These are phyloP conservation scores for Megaceryle alcyon DNA, from an alignment of 2,797 vertebrate species.

Conservation along the genomic window DNA sequence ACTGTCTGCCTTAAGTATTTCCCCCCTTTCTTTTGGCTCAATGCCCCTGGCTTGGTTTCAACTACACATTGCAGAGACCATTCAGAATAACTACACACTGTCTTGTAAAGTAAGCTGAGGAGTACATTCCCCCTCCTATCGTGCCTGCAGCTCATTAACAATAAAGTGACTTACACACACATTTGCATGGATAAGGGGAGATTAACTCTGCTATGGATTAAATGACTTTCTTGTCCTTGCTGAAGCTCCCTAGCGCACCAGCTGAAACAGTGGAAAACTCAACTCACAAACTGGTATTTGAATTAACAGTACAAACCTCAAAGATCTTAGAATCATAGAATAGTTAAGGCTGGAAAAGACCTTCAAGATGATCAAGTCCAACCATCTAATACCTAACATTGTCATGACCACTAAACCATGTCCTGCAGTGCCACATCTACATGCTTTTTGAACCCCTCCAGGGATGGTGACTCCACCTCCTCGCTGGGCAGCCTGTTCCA, in stretches of 20 bases:
- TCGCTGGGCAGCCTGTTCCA: no score
- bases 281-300: not conserved
- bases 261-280: not conserved
- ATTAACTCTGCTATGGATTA: not conserved
- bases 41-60: slow-evolving; percentile 39
- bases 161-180: not conserved
- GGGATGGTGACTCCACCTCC: no score
- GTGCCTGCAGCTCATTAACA: not conserved
- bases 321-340: not conserved
- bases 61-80: not conserved
- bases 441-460: no score
- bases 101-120: not conserved
- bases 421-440: no score
- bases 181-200: not conserved
- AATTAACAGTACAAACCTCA: not conserved
- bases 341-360: no score
- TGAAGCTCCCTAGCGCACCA: not conserved
- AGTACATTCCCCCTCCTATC: not conserved
- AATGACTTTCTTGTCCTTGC: not conserved
- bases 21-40: slow-evolving; percentile 21
- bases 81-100: not conserved
- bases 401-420: no score
- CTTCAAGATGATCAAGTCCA: no score
- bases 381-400: no score
- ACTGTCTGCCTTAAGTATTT: slow-evolving; percentile 1